Conservation (phyloP, 2,888 invertebrate genomes). For the Spilarctia lutea region DNA sequence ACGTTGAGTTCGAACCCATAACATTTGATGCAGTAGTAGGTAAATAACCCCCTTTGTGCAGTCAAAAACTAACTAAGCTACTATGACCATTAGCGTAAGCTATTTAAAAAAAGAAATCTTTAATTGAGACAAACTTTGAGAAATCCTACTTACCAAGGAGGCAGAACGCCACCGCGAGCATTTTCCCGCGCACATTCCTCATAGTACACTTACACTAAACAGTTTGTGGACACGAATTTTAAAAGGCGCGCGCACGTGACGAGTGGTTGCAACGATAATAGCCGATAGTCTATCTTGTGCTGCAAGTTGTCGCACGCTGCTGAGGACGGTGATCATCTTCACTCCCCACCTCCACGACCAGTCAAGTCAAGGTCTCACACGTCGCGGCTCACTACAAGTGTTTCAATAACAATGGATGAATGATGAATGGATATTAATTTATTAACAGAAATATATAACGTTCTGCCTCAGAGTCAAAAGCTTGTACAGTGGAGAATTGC, state of each 20-base stretch:
- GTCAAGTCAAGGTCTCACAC: background rate
- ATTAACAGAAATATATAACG: too few species aligned
- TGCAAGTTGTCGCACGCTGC: background rate
- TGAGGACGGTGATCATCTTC: background rate
- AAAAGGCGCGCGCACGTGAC: background rate
- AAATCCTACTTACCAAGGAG: background rate
- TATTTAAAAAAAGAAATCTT: too few species aligned
- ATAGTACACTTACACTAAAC: background rate
- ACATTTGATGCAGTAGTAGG: too few species aligned
- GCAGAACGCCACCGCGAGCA: background rate
- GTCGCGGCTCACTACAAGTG: background rate
- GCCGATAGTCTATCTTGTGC: background rate
- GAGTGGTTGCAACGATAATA: background rate
- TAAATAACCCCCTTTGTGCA: too few species aligned
- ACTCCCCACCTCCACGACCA: background rate
- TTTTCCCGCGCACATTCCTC: slow-evolving; percentile 4
- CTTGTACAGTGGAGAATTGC: too few species aligned
- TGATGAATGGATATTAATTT: too few species aligned
- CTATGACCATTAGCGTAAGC: too few species aligned
- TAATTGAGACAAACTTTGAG: background rate
- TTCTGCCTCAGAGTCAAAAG: too few species aligned
- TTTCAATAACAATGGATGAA: background rate
- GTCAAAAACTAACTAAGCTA: too few species aligned
- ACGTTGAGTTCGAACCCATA: too few species aligned
- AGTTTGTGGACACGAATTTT: background rate